Evolutionary conservation across 2,113 vertebrate species (phyloP).

Genomic region (Oncorhynchus clarkii): DNA sequence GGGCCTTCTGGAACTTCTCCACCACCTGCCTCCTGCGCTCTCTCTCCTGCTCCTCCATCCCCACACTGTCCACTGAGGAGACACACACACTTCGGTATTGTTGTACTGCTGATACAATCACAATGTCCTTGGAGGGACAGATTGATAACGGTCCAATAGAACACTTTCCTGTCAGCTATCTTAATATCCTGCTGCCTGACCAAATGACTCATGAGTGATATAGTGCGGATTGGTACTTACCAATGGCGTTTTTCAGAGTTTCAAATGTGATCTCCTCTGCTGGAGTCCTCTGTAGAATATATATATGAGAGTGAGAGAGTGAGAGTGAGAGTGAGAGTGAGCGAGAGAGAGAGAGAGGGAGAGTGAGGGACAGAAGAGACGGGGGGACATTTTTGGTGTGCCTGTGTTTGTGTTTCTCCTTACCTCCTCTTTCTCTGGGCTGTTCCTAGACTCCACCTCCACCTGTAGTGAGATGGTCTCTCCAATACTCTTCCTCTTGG

Average conservation of each 20-base stretch:
- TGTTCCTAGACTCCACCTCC: constrained; percentile 92
- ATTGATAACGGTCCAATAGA: too few relatives aligned
- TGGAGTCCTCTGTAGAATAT: constrained; percentile 81
- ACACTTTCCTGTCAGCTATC: too few relatives aligned
- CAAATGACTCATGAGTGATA: neutral
- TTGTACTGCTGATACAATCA: neutral
- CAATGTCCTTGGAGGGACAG: too few relatives aligned
- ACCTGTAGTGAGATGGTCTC: constrained; percentile 96
- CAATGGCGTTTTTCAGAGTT: constrained; percentile 93
- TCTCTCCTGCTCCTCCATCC: constrained; percentile 91
- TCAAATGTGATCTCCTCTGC: constrained; percentile 97
- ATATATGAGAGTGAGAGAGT: too few relatives aligned
- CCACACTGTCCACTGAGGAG: constrained; percentile 85
- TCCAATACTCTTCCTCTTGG: constrained; percentile 93
- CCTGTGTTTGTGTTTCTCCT: neutral
- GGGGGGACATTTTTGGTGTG: neutral
- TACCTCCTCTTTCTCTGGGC: constrained; percentile 94
- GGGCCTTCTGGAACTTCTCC: constrained; percentile 96
- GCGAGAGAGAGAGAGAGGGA: neutral
- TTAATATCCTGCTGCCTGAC: too few relatives aligned
- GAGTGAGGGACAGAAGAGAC: neutral
- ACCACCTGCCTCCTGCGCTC: constrained; percentile 91
- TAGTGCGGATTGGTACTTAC: constrained; percentile 60
- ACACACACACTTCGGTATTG: constrained; percentile 12
- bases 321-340: neutral